Conservation (phyloP, 1,140 invertebrate species). For the Adelges cooleyi region DNA sequence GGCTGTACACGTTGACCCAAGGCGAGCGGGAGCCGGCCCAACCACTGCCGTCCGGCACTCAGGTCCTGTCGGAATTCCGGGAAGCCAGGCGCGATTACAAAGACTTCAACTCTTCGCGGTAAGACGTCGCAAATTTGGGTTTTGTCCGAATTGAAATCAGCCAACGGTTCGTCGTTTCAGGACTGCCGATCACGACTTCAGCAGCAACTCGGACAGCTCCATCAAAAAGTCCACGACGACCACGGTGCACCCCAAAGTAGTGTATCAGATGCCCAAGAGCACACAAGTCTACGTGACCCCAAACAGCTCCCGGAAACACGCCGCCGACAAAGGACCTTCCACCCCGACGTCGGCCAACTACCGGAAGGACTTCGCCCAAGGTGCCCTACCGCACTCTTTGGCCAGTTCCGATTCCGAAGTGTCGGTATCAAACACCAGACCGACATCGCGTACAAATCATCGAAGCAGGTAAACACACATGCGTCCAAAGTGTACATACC, state of each 20-base stretch:
- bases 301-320: slow-evolving; percentile 17
- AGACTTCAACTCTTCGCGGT: slow-evolving; percentile 40
- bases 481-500: no score
- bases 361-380: slow-evolving; percentile 45
- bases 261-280: slow-evolving; percentile 44
- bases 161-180: background rate
- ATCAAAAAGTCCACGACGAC: slow-evolving; percentile 7
- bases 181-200: background rate
- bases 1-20: slow-evolving; percentile 48
- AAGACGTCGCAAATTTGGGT: background rate
- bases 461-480: slow-evolving; percentile 32
- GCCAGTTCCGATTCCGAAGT: slow-evolving; percentile 42
- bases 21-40: slow-evolving; percentile 30
- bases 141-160: background rate
- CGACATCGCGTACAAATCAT: slow-evolving; percentile 38
- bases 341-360: slow-evolving; percentile 37
- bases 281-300: slow-evolving; percentile 39
- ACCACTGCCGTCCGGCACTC: slow-evolving; percentile 33
- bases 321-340: slow-evolving; percentile 30
- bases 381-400: slow-evolving; percentile 39
- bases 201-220: slow-evolving; percentile 3
- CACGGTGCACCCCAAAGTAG: slow-evolving; percentile 41
- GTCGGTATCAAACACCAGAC: slow-evolving; percentile 41
- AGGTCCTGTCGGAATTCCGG: slow-evolving; percentile 41
- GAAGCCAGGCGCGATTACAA: slow-evolving; percentile 42